Percentiles rank a stretch among this genome's conserved stretches.
Conservation (phyloP, 2,888 invertebrate genomes). For the Cantharis rufa region DNA sequence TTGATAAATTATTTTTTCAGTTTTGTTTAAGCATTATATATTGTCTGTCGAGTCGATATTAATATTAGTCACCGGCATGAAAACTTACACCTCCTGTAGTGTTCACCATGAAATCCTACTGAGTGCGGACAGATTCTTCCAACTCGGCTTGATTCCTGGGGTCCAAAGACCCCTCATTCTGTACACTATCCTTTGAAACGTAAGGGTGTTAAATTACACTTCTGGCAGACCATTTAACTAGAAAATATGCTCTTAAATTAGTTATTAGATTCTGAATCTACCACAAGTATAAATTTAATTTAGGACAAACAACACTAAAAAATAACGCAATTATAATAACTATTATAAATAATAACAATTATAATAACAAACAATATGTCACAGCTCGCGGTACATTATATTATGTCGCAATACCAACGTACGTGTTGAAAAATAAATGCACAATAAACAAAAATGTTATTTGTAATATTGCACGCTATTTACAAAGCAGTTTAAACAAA, state of each 20-base stretch:
- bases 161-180: slow-evolving; percentile 14
- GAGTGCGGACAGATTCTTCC: slow-evolving; percentile 27
- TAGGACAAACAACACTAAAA: neutral
- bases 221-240: slow-evolving; percentile 22
- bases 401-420: neutral
- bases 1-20: neutral
- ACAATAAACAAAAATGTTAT: neutral
- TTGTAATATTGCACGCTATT: neutral
- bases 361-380: too few species aligned
- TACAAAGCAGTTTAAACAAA: neutral
- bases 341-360: too few species aligned
- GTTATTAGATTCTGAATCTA: slow-evolving; percentile 7
- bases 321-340: neutral
- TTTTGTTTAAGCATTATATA: neutral
- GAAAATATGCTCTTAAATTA: slow-evolving; percentile 22
- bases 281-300: neutral
- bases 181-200: slow-evolving; percentile 8
- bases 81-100: slow-evolving; percentile 27
- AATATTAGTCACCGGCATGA: slow-evolving; percentile 23
- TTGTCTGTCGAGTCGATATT: neutral
- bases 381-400: too few species aligned
- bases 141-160: slow-evolving; percentile 15
- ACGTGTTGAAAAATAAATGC: neutral
- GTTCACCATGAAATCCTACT: slow-evolving; percentile 20
- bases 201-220: slow-evolving; percentile 28